phyloP scores from a whole-genome alignment of 1,140 invertebrate species.

The Brachionus calyciflorus region DNA sequence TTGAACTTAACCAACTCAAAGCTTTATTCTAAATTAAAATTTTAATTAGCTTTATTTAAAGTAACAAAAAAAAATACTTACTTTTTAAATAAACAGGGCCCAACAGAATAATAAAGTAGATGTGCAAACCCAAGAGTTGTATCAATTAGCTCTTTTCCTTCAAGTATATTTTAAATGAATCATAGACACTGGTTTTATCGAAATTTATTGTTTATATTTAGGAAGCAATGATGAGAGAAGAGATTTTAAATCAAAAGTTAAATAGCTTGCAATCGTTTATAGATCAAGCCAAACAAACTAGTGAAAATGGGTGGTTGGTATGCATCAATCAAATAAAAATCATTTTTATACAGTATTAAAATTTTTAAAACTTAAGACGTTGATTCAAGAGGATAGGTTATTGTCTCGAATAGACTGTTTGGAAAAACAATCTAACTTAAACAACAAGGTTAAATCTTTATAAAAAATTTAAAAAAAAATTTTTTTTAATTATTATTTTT shows the following conservation, averaged over 20 bases:
- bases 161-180: not conserved
- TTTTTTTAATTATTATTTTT: not conserved
- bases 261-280: slow-evolving; percentile 16
- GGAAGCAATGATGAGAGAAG: slow-evolving; percentile 46
- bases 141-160: slow-evolving; percentile 43
- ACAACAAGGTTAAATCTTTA: slow-evolving; percentile 4
- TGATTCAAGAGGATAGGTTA: slow-evolving; percentile 42
- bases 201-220: not conserved
- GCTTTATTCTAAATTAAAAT: not conserved
- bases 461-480: not conserved
- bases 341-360: not conserved
- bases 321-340: not conserved
- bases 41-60: not conserved
- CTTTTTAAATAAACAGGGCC: not conserved
- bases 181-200: too few species aligned
- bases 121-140: slow-evolving; percentile 34
- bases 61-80: not conserved
- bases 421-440: slow-evolving; percentile 27
- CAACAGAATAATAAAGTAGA: slow-evolving; percentile 37
- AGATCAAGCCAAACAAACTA: slow-evolving; percentile 27
- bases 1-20: too few species aligned
- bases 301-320: slow-evolving; percentile 40
- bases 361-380: not conserved
- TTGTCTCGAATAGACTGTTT: slow-evolving; percentile 36
- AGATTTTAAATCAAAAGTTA: slow-evolving; percentile 43